Base-by-base conservation (phyloP, 30 jellyfish, hydroid and myxozoan genomes). In the Aurelia coerulea region DNA sequence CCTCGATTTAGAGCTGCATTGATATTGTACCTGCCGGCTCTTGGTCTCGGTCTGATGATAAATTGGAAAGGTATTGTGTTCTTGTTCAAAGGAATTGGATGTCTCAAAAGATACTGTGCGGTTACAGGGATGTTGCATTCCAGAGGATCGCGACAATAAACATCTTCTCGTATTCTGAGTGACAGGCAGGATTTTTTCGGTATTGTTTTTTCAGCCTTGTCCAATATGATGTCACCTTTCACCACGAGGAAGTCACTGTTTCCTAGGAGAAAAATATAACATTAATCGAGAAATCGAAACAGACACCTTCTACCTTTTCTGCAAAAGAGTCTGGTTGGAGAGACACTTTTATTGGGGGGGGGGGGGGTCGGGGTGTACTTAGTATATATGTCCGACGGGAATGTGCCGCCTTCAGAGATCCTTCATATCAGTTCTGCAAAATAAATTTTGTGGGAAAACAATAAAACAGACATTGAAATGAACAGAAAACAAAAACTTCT, bases 181-280 rank as follows among this genome's bases (percentile, higher is more conserved):
- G 84, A 81, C 77, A 81, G 52, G 67, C 91, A 81, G 32, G 91
- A 81, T 67, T 65, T 79, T n/a, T 58, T 62, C 14, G 84, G 52
- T 31, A 81, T 50, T 17, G 53, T 18, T n/a, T 39, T 9, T 14
- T 49, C 78, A n/a, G 65, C 35, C n/a, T 54, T 68, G 41, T 69
- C 83, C 35, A 67, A 53, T 32, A 60, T 53, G 23, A 68, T 60
- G 14, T 68, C 78, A 35, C 91, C 91, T 68, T 54, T 68, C 2
- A 81, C 56, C 32, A 69, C 16, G 13, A 81, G 52, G 29, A 19
- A 37, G 59, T 69, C 42, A 32, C 51, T 33, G 53, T 79, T 64
- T 11, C 18, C 89, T 79, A 66, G 16, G 67, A 50, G n/a, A 39
- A 53, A 46, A 46, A 46, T 46, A 5, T 0, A 5, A 46, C 14